These are phyloP conservation scores for Plusia festucae DNA, from an alignment of 2,888 invertebrate species.

Conservation along the genomic window DNA sequence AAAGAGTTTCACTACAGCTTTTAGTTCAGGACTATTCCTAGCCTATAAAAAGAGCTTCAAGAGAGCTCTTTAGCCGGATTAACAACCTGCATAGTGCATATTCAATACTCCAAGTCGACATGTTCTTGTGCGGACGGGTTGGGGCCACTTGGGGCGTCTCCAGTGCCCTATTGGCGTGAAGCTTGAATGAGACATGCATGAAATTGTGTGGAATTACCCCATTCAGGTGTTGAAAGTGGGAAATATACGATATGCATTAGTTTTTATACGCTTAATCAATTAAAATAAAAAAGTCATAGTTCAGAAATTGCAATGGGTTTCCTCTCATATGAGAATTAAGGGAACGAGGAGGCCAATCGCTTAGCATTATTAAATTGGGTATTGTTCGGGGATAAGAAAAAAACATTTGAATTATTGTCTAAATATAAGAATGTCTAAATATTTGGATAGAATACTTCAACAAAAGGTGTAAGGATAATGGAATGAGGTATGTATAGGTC, in stretches of 20 bases:
- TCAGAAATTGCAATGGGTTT: too few species aligned
- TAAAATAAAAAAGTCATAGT: too few species aligned
- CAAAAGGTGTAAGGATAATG: too few species aligned
- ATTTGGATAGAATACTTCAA: too few species aligned
- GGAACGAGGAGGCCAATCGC: too few species aligned
- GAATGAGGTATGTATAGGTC: too few species aligned
- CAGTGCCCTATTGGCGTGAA: slow-evolving; percentile 38
- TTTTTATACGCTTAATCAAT: neutral
- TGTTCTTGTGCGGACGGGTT: slow-evolving; percentile 34
- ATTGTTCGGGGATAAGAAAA: too few species aligned
- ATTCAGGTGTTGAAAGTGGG: slow-evolving; percentile 21
- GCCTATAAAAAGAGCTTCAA: slow-evolving; percentile 37
- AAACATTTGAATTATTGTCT: too few species aligned
- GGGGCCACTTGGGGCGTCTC: slow-evolving; percentile 51
- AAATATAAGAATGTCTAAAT: too few species aligned
- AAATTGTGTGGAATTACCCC: slow-evolving; percentile 52
- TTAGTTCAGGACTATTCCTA: slow-evolving; percentile 9
- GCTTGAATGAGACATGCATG: slow-evolving; percentile 49
- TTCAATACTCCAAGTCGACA: slow-evolving; percentile 53
- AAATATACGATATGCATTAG: neutral
- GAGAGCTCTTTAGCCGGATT: slow-evolving; percentile 44
- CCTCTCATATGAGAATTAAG: too few species aligned
- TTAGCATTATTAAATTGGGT: too few species aligned
- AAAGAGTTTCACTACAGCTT: slow-evolving; percentile 19
- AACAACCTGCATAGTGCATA: slow-evolving; percentile 54